A percentile compares a stretch with the other conserved stretches of the same genome.
Evolutionary conservation across 2,888 invertebrate genomes (phyloP).

Genomic region (Palloptera scutellata): DNA sequence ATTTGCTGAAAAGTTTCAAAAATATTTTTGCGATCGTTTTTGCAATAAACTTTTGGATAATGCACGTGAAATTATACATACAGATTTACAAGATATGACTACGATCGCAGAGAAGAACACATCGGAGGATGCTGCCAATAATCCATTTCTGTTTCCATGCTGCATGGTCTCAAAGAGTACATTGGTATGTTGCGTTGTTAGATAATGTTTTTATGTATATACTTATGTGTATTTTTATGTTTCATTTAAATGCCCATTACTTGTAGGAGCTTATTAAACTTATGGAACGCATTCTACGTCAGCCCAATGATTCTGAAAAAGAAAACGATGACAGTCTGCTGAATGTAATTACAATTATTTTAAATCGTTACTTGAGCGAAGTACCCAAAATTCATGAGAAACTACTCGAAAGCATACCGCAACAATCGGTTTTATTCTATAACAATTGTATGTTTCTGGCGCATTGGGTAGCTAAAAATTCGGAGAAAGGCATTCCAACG

Average conservation of each 20-base stretch:
- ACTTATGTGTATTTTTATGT: not conserved
- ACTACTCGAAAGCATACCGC: slow-evolving; percentile 83
- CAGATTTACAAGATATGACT: slow-evolving; percentile 80
- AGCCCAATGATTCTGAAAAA: slow-evolving; percentile 40
- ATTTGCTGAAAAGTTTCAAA: slow-evolving; percentile 78
- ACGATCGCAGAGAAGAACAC: slow-evolving; percentile 66
- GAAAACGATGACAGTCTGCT: slow-evolving; percentile 44
- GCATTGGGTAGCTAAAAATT: slow-evolving; percentile 75
- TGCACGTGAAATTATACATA: slow-evolving; percentile 78
- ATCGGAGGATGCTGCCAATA: slow-evolving; percentile 47
- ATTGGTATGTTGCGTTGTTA: slow-evolving; percentile 61
- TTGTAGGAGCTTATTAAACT: slow-evolving; percentile 56
- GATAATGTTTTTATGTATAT: no score
- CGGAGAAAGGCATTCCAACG: slow-evolving; percentile 67
- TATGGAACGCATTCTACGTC: slow-evolving; percentile 59
- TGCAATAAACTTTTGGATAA: slow-evolving; percentile 74
- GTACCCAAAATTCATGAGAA: slow-evolving; percentile 83
- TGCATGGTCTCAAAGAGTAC: slow-evolving; percentile 63
- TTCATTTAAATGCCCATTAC: slow-evolving; percentile 3
- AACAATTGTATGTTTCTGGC: slow-evolving; percentile 92
- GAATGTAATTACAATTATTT: slow-evolving; percentile 63
- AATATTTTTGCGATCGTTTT: slow-evolving; percentile 79
- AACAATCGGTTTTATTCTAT: slow-evolving; percentile 84
- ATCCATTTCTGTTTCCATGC: slow-evolving; percentile 59
- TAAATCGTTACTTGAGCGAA: slow-evolving; percentile 79